Conservation (phyloP, 2,113 vertebrate genomes). For the Diglossa brunneiventris region DNA sequence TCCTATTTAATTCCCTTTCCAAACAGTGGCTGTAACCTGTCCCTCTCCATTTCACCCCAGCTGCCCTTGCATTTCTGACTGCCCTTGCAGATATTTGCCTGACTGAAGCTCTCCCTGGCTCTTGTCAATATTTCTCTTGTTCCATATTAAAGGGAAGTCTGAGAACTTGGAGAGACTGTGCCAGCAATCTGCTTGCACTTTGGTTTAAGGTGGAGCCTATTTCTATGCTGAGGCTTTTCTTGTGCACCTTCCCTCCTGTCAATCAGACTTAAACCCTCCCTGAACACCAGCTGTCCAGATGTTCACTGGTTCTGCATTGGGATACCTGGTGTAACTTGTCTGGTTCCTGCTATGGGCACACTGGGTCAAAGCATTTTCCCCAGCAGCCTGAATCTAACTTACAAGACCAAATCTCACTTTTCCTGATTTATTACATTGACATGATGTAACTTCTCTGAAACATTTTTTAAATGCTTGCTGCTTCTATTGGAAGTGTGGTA, state of each 20-base stretch:
- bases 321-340: neutral
- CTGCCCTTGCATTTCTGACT: neutral
- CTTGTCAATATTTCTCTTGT: neutral
- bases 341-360: neutral
- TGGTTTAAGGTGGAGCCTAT: neutral
- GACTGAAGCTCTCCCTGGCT: neutral
- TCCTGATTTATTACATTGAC: neutral
- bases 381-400: neutral
- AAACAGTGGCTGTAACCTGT: neutral
- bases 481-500: neutral
- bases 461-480: neutral
- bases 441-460: neutral
- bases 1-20: neutral
- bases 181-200: neutral
- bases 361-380: neutral
- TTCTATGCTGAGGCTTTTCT: neutral
- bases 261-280: neutral
- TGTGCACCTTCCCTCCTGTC: neutral
- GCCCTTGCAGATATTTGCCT: neutral
- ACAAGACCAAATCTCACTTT: neutral
- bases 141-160: neutral
- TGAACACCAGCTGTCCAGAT: neutral
- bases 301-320: neutral
- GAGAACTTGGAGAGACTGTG: neutral
- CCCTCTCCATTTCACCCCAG: neutral